Base-by-base conservation (phyloP, 2,797 vertebrate species). In the Cyprinodon diabolis region DNA sequence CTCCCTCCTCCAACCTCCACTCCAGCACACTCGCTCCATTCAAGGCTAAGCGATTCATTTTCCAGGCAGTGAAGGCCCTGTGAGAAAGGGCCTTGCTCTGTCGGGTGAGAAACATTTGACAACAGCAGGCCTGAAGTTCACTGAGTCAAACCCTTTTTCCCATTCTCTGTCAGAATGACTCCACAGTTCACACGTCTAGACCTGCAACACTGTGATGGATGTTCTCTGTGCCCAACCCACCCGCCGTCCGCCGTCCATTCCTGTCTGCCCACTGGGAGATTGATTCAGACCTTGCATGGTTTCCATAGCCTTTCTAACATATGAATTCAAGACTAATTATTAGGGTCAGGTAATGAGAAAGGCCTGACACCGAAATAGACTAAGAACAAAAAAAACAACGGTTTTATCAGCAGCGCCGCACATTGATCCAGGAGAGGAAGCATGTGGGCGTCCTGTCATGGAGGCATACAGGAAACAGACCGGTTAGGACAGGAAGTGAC, bases 201-300 rank as follows among this genome's bases (percentile, higher is more conserved):
- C 69, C 56, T 51, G 40, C 79, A 78, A 55, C 72, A 47, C 23
- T 54, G 63, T 79, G 70, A 85, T 72, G 17, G 58, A 75, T 73
- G 23, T 8, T 49, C 69, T 57, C 48, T 25, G 40, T 70, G 48
- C 72, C 45, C 65, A 60, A 71, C 72, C 65, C 68, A 71, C 76
- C 69, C 66, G 72, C 79, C 65, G 62, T 78, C 78, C 77, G 55
- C 72, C 71, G 75, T 77, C 88, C 74, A 86, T 87, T 85, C 82
- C 75, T 81, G 81, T 90, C 87, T 85, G 66, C 60, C 48, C 74
- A 83, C 93, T 92, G 92, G 79, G 89, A 93, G 92, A 93, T 4
- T 57, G 83, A 93, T 92, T 69, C 75, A 74, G 71, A 75, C 65
- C 49, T 40, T 66, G 40, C 14, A 25, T 71, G 72, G 74, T 69